Percentiles rank a stretch among this genome's conserved stretches.
These are phyloP conservation scores for Natrix natrix DNA, from an alignment of 2,797 vertebrate species.

Conservation along the genomic window DNA sequence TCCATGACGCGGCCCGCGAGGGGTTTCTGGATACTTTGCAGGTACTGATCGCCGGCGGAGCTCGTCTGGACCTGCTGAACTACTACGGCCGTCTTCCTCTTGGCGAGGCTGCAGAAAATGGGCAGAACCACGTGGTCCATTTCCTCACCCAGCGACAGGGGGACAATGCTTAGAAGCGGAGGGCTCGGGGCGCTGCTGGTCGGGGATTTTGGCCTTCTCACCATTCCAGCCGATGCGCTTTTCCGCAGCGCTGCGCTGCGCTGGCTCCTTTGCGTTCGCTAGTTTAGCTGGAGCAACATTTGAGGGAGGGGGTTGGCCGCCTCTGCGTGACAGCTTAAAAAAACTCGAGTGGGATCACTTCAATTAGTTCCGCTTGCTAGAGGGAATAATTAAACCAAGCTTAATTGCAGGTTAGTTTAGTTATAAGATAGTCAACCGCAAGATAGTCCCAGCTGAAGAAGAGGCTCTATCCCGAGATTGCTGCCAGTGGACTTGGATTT, in stretches of 20 bases:
- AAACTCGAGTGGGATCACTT: background rate
- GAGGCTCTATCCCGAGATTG: background rate
- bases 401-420: background rate
- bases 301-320: background rate
- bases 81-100: conserved; percentile 47
- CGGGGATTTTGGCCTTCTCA: background rate
- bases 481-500: background rate
- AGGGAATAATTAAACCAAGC: background rate
- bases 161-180: background rate
- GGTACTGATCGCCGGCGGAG: conserved; percentile 47
- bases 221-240: background rate
- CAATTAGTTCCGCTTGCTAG: background rate
- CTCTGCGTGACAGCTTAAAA: background rate
- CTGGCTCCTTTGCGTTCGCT: background rate
- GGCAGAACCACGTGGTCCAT: background rate
- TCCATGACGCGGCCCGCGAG: conserved; percentile 59
- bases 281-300: background rate
- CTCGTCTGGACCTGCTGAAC: conserved; percentile 48
- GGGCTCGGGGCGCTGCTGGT: background rate
- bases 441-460: background rate
- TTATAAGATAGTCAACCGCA: background rate
- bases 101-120: conserved; percentile 43
- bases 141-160: background rate
- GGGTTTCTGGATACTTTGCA: conserved; percentile 62
- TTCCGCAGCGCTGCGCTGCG: background rate